phyloP scores from a whole-genome alignment of 2,797 vertebrate genomes.

The Sebastes ruberrimus region DNA sequence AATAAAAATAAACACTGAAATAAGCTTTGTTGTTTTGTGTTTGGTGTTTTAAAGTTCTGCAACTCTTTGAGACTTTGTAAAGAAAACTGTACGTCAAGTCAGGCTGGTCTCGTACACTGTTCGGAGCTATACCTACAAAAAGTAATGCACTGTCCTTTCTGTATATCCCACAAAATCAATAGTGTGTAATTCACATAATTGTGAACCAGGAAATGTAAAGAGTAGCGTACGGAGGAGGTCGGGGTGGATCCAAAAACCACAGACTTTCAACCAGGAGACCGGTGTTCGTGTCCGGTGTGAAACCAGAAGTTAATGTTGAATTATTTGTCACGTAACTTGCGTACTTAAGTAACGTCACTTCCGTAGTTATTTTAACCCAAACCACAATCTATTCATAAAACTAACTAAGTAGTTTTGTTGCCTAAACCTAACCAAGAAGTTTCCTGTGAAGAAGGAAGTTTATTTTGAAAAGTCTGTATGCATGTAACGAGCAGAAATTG shows the following conservation, averaged over 20 bases:
- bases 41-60: neutral
- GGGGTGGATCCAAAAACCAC: accelerated
- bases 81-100: neutral
- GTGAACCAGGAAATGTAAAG: too few species aligned
- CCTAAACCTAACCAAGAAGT: neutral
- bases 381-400: neutral
- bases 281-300: neutral
- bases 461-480: too few species aligned
- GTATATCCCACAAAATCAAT: too few species aligned
- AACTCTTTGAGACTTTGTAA: neutral
- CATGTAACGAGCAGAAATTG: neutral
- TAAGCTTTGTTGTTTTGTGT: conserved; percentile 1
- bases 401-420: neutral
- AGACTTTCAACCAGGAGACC: too few species aligned
- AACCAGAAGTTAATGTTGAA: neutral
- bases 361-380: too few species aligned
- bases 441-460: neutral
- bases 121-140: too few species aligned
- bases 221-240: too few species aligned
- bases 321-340: neutral
- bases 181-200: too few species aligned
- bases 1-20: conserved; percentile 77
- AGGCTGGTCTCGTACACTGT: too few species aligned
- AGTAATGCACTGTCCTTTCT: too few species aligned
- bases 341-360: neutral